Conservation (phyloP, 2,888 invertebrate species). For the Plemyria rubiginata region DNA sequence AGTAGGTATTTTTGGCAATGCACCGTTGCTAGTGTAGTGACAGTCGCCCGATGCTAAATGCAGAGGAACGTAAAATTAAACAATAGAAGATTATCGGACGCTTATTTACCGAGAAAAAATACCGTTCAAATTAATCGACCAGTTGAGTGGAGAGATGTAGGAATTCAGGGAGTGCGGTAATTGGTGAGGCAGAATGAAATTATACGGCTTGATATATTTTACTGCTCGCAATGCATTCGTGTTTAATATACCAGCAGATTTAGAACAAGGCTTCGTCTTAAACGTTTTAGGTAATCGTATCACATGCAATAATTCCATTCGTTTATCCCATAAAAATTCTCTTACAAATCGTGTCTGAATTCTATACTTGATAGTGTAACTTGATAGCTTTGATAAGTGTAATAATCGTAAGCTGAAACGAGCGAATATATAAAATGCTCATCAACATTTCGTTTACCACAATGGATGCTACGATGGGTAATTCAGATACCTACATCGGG, state of each 20-base stretch:
- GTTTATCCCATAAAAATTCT: no score
- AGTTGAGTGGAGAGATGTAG: conserved; percentile 1
- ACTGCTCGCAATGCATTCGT: conserved; percentile 11
- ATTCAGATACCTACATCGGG: conserved; percentile 27
- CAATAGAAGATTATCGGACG: conserved; percentile 1
- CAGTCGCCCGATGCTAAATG: conserved; percentile 22
- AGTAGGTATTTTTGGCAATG: conserved; percentile 63
- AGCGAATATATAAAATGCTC: background rate
- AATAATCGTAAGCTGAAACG: background rate
- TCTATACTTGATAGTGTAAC: no score
- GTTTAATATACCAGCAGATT: background rate
- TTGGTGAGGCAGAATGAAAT: conserved; percentile 12
- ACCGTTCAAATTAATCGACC: conserved; percentile 4
- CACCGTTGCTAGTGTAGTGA: conserved; percentile 53
- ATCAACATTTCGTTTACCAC: background rate
- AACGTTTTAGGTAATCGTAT: no score
- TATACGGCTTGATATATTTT: conserved; percentile 11
- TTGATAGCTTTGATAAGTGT: background rate
- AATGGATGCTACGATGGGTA: background rate
- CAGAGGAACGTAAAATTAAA: conserved; percentile 13
- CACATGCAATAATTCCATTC: no score
- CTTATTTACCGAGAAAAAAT: background rate
- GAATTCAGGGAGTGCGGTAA: conserved; percentile 11
- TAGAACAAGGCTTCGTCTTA: no score
- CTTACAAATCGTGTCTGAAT: no score